Evolutionary conservation across 2,797 vertebrate genomes (phyloP).

Genomic region (Peromyscus nudipes): DNA sequence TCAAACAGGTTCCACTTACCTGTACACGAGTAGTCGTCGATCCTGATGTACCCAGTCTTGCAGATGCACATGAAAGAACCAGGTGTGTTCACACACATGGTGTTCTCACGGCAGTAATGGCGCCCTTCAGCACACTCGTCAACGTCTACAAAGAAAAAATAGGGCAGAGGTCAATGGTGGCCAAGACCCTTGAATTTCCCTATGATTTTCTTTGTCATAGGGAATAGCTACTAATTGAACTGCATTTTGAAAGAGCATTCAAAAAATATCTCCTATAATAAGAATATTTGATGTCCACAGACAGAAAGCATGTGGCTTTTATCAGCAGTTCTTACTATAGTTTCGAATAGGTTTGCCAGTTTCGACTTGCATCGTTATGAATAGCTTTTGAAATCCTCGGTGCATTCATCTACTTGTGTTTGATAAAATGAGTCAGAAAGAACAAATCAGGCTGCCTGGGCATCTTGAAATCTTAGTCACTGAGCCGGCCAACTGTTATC

Average conservation of each 20-base stretch:
- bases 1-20: conserved; percentile 87
- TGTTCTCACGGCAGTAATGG: conserved; percentile 97
- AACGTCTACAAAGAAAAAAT: conserved; percentile 90
- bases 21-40: conserved; percentile 98
- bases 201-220: neutral
- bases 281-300: conserved; percentile 63
- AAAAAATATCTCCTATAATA: conserved; percentile 61
- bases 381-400: conserved; percentile 69
- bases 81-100: conserved; percentile 95
- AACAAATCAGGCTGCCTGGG: conserved; percentile 1
- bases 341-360: conserved; percentile 76
- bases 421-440: conserved; percentile 48
- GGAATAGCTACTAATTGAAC: conserved; percentile 50
- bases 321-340: conserved; percentile 58
- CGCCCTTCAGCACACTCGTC: conserved; percentile 96
- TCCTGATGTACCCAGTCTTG: conserved; percentile 95
- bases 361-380: conserved; percentile 70
- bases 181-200: neutral
- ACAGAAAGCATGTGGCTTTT: conserved; percentile 64
- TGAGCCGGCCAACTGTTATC: neutral
- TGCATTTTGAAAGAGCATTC: conserved; percentile 55
- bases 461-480: conserved; percentile 6
- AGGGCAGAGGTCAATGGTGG: conserved; percentile 33
- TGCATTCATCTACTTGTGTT: conserved; percentile 49
- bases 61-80: conserved; percentile 98